Conservation (phyloP, 2,797 vertebrate species). For the Ammospiza maritima region DNA sequence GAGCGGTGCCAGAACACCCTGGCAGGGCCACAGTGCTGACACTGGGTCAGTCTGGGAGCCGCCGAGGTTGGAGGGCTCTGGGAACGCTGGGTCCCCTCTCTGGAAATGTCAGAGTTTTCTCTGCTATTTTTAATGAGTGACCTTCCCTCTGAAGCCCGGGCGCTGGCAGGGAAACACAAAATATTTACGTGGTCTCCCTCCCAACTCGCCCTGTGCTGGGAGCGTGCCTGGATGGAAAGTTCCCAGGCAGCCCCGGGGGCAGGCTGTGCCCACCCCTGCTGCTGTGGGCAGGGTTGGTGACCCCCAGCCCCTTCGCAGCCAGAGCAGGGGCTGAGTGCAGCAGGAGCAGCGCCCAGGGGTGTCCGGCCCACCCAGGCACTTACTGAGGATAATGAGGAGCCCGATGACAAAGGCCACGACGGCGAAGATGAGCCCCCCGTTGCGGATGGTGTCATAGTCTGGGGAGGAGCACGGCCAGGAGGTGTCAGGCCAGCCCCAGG, state of each 20-base stretch:
- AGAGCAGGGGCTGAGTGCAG: fast-evolving
- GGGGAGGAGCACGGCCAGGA: not conserved
- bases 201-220: not conserved
- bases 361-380: conserved; percentile 34
- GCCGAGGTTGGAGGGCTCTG: not conserved
- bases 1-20: not conserved
- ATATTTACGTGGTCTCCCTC: conserved; percentile 39
- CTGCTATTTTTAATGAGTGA: conserved; percentile 69
- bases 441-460: conserved; percentile 85
- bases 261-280: not conserved
- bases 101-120: conserved; percentile 50
- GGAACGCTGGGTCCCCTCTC: not conserved
- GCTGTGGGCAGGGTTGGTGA: not conserved
- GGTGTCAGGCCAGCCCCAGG: not conserved
- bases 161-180: conserved; percentile 37
- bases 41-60: not conserved
- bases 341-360: not conserved
- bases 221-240: conserved; percentile 10
- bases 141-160: conserved; percentile 21
- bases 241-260: not conserved
- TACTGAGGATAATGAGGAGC: conserved; percentile 84
- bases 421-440: conserved; percentile 86
- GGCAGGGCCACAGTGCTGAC: not conserved
- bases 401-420: conserved; percentile 83
- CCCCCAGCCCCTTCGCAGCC: not conserved